Base-by-base conservation (phyloP, 1,140 invertebrate genomes). In the Drosophila cardini region DNA sequence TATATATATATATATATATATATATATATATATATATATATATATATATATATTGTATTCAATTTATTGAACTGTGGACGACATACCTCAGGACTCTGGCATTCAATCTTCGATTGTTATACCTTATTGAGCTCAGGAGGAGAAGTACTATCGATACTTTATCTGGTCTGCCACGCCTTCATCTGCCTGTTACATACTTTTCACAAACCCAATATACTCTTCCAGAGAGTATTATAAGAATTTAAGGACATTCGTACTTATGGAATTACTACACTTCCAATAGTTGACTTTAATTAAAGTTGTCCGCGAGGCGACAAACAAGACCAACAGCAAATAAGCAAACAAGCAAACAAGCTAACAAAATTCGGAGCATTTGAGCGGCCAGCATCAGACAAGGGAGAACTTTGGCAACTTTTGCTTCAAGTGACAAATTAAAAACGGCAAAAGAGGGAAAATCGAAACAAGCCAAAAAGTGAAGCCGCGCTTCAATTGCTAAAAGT, bases 371-470 rank as follows among this genome's bases (percentile, higher is more conserved):
- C 62, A 57, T 21, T 16, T 34, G 56, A 65, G 57, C n/a, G 57
- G 57, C 36, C 58, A n/a, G n/a, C n/a, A 36, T 80, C 72, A 50
- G 78, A 10, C 61, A 43, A 48, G 70, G 79, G 70, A 80, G 82
- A 86, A 89, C 72, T 87, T 87, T 82, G 79, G 72, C 76, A 89
- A 87, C 83, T 83, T 87, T 86, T 86, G 72, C 81, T 87, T 87
- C 83, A 80, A 87, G 83, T 87, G 83, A 87, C 84, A 87, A 87
- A 87, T 87, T 87, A 87, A 87, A 87, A 87, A 87, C 72, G 75
- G 75, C 82, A 78, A 79, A 26, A 61, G 45, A 53, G 69, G 56
- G 48, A 70, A 82, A 75, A 81, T 64, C 62, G 79, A 73, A 50
- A 71, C 60, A 61, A 67, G 61, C 57, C 61, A 46, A 72, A 72